Conservation (phyloP, 1,140 invertebrate genomes). For the Wiebesia pumilae region DNA sequence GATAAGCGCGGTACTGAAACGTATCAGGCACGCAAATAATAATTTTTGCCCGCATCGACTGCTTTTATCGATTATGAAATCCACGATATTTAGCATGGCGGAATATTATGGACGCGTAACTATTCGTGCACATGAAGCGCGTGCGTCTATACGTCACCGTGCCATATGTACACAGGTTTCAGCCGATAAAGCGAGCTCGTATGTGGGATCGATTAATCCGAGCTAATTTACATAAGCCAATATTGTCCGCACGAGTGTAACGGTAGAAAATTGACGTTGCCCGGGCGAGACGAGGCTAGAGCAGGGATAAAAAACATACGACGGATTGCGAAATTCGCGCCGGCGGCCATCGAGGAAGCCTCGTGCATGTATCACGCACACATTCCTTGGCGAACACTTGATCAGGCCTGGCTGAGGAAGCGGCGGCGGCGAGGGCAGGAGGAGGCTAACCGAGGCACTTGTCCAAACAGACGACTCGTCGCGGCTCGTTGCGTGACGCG, state of each 20-base stretch:
- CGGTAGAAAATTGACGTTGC: neutral
- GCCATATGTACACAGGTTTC: neutral
- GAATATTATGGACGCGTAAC: neutral
- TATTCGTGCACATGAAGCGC: too few species aligned
- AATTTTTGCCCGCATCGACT: neutral
- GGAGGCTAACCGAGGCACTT: conserved; percentile 20
- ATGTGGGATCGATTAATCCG: conserved; percentile 24
- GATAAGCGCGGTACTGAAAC: neutral
- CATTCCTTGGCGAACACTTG: neutral
- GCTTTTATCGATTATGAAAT: neutral
- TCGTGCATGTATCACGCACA: neutral
- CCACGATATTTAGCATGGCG: neutral
- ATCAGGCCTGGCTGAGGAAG: neutral
- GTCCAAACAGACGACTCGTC: conserved; percentile 27
- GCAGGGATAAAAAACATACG: neutral
- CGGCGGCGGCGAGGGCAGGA: neutral
- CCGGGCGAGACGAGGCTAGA: neutral
- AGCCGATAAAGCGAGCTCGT: neutral
- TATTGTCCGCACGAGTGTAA: conserved; percentile 1
- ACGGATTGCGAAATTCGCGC: neutral
- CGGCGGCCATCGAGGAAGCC: too few species aligned
- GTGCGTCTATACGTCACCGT: neutral
- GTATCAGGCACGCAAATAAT: neutral
- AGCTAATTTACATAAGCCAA: conserved; percentile 20
- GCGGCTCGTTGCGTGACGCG: conserved; percentile 29